These are phyloP conservation scores for Timema podura DNA, from an alignment of 2,888 invertebrate species.

Conservation along the genomic window DNA sequence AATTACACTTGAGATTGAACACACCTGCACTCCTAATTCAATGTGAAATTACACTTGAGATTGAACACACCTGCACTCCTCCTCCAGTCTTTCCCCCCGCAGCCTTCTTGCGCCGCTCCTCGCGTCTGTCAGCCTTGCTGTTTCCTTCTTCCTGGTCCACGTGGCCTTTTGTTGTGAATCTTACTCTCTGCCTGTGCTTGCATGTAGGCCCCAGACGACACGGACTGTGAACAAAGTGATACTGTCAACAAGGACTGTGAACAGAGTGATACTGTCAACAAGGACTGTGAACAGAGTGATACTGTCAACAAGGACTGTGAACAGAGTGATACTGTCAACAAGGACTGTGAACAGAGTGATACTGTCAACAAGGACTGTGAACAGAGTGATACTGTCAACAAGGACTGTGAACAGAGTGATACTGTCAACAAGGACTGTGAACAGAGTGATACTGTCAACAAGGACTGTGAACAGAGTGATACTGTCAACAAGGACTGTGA, in stretches of 20 bases:
- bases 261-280: neutral
- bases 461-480: neutral
- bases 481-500: no score
- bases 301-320: no score
- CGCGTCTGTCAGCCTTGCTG: constrained; percentile 67
- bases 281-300: neutral
- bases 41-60: no score
- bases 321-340: no score
- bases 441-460: neutral
- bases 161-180: constrained; percentile 39
- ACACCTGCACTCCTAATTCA: constrained; percentile 71
- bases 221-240: constrained; percentile 43
- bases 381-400: constrained; percentile 42
- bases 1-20: neutral
- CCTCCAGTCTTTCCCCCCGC: constrained; percentile 85
- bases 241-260: neutral
- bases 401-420: constrained; percentile 42
- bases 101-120: constrained; percentile 86
- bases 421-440: neutral
- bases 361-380: no score
- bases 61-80: constrained; percentile 61
- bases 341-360: no score
- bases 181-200: constrained; percentile 67
- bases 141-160: constrained; percentile 42
- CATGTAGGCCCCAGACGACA: constrained; percentile 66